Base-by-base conservation (phyloP, 2,888 invertebrate species). In the Acanthosoma haemorrhoidale region DNA sequence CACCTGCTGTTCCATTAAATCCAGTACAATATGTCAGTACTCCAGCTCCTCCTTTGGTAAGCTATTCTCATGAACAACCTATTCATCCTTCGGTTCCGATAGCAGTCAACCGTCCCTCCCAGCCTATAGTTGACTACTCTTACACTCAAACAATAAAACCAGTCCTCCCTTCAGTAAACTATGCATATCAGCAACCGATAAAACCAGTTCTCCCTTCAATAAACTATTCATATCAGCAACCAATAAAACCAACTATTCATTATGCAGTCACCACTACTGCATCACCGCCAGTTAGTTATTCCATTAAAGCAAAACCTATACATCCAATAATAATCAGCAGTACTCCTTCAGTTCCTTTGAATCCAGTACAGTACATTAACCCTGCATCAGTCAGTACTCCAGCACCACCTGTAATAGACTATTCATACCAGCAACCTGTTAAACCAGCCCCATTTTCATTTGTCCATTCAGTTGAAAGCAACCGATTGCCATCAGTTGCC, bases 1-100 rank as follows among this genome's bases (percentile, higher is more conserved):
- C 71, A 51, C 74, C 71, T 36, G 69, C 66, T n/a, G 64, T 72
- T 43, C 75, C 74, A n/a, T 57, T 75, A 57, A 74, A 71, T 73
- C 77, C 21, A 38, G 71, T 73, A n/a, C 73, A 72, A 59, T 75
- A 72, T 61, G 64, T 64, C 3, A 63, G 63, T 58, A 71, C 73
- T 18, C 68, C 70, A 18, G 68, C 70, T 18, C 70, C 72, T 15
- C 38, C 72, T 41, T 21, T 59, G 15, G 43, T 67, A 4, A 66
- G 60, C 31, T 71, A 71, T 43, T 69, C 69, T 4, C 63, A 64
- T 38, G 6, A 16, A 36, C 64, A 64, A 41, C 25, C 38, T 25
- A 64, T 43, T 21, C 18, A 43, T 21, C 41, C 58, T n/a, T 31
- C 18, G 5, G 29, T 38, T 16, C 69, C 71, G n/a, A 64, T 71